Evolutionary conservation across 2,888 invertebrate species (phyloP), one percentile per base, ranked within the genome.

Genomic region (Bhutanitis thaidina): DNA sequence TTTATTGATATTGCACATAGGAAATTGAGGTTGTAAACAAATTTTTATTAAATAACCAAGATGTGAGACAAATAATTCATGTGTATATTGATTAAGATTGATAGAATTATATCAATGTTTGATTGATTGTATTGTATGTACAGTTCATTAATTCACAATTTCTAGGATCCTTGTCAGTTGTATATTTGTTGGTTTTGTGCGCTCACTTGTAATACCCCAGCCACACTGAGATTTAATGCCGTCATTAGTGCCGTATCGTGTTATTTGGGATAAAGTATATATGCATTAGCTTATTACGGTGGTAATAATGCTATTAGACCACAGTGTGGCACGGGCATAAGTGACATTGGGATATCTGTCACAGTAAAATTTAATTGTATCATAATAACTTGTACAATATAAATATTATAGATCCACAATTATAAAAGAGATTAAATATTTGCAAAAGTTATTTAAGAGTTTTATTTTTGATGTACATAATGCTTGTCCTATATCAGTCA

Each of bases 351-450:
- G 65, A 70, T 25, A 47, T 20, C 14, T 67, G 80, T 78, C 86
- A 80, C 80, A 52, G 71, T 79, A 74, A 79, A 76, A 72, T 77
- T 76, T 80, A 79, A 83, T 74, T 88, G 87, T 87, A 87, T 82
- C 78, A 87, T 84, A 20, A 27, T 27, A 81, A 87, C 83, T 85
- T 89, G 88, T 89, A 88, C 88, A 85, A 88, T 89, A 89, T 87
- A 85, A 86, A 89, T 87, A 90, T 62, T 89, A 90, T 89, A 90
- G 90, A 90, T 88, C 87, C 90, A 90, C 90, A 85, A 90, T 90
- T 90, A 90, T 89, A 80, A 90, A 89, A 90, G 83, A 89, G 89
- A 90, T 89, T 90, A 90, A 90, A 90, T 90, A 90, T 90, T 90
- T 90, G 90, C 90, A 90, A 90, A 90, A 90, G 90, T 89, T 90